Evolutionary conservation across 2,797 vertebrate genomes (phyloP).

Genomic region (Ctenochaetus hawaiiensis): DNA sequence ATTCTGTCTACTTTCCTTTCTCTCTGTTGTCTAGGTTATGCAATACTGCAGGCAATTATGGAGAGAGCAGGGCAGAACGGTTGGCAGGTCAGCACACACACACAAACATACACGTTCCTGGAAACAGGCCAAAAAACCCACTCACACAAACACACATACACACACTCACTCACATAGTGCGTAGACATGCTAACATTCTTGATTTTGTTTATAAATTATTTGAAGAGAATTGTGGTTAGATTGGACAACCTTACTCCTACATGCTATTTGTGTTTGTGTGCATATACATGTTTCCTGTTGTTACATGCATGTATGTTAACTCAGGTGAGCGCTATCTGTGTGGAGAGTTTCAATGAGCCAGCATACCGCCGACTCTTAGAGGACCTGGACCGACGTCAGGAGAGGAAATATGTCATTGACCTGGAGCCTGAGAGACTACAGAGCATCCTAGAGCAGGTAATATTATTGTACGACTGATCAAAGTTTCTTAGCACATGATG

Average conservation of each 20-base stretch:
- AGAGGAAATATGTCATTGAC: constrained; percentile 96
- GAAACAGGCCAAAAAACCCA: constrained; percentile 38
- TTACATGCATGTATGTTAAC: constrained; percentile 8
- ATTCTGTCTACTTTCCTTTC: constrained; percentile 23
- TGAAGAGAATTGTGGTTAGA: neutral
- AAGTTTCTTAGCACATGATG: neutral
- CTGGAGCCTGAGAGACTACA: constrained; percentile 95
- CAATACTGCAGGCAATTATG: constrained; percentile 98
- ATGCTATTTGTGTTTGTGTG: neutral
- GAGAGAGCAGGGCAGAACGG: constrained; percentile 97
- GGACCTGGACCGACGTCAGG: constrained; percentile 95
- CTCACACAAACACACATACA: constrained; percentile 23
- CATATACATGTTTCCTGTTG: neutral
- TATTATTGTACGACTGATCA: no score
- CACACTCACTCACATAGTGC: constrained; percentile 3
- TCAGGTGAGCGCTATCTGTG: constrained; percentile 93
- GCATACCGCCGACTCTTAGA: constrained; percentile 94
- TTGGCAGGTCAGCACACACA: constrained; percentile 90
- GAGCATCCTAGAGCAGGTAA: constrained; percentile 95
- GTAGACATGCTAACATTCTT: neutral
- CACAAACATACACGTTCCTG: constrained; percentile 36
- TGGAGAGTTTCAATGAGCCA: constrained; percentile 97
- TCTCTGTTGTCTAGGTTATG: constrained; percentile 90
- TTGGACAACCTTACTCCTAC: constrained; percentile 9
- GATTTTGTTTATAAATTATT: neutral